Percentiles rank a stretch among this genome's conserved stretches.
Conservation (phyloP, 2,797 vertebrate genomes). For the Tadarida brasiliensis region DNA sequence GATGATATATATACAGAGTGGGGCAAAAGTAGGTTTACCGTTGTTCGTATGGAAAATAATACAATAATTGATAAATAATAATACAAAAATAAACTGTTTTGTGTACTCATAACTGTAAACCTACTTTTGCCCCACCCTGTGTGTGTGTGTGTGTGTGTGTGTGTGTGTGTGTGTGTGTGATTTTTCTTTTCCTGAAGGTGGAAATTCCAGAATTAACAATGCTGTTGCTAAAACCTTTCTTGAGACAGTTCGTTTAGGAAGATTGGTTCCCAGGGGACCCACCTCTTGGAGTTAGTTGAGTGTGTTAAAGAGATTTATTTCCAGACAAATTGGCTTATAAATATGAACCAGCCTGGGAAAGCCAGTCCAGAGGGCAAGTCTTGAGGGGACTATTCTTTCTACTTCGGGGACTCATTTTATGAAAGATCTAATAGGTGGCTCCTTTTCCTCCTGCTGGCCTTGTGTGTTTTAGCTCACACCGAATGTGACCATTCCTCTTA, state of each 20-base stretch:
- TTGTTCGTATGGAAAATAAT: too few relatives aligned
- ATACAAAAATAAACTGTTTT: too few relatives aligned
- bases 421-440: background rate
- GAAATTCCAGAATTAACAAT: background rate
- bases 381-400: conserved; percentile 58
- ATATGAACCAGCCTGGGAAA: conserved; percentile 35
- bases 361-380: background rate
- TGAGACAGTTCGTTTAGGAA: conserved; percentile 34
- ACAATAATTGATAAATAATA: too few relatives aligned
- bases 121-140: too few relatives aligned
- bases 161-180: too few relatives aligned
- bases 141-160: too few relatives aligned
- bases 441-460: background rate
- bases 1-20: too few relatives aligned
- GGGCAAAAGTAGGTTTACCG: too few relatives aligned
- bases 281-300: conserved; percentile 10
- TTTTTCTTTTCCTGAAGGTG: background rate
- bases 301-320: conserved; percentile 67
- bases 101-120: too few relatives aligned
- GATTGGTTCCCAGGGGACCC: background rate
- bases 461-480: background rate
- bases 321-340: conserved; percentile 59
- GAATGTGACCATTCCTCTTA: conserved; percentile 13
- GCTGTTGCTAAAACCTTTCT: background rate
- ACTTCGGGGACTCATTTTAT: background rate